A percentile compares a stretch with the other conserved stretches of the same genome.
phyloP scores from a whole-genome alignment of 1,140 invertebrate species.

The Heterodera schachtii region DNA sequence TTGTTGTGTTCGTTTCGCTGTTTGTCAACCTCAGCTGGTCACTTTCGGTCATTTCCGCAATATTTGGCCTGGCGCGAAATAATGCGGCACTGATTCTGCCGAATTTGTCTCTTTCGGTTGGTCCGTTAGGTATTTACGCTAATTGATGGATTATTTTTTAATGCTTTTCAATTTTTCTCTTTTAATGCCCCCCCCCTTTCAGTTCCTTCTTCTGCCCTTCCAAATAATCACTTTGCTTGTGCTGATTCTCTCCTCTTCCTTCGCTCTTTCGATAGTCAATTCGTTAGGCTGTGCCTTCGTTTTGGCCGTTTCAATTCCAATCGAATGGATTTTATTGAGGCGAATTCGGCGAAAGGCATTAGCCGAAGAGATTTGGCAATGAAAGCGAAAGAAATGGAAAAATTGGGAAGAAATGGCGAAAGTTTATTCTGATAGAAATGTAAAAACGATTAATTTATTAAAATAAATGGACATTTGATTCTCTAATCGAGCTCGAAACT shows the following conservation, averaged over 20 bases:
- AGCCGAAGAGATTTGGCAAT: not conserved
- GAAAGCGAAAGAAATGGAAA: not conserved
- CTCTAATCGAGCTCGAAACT: conserved; percentile 23
- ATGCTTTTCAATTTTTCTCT: not conserved
- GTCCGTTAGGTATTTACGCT: not conserved
- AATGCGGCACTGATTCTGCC: conserved; percentile 13
- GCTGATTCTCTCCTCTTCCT: not conserved
- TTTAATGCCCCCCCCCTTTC: not conserved
- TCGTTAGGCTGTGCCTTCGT: not conserved
- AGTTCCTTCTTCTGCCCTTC: not conserved
- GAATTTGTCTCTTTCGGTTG: conserved; percentile 22
- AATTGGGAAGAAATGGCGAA: not conserved
- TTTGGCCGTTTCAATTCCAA: not conserved
- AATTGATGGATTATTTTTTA: no score
- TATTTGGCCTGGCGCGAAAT: conserved; percentile 16
- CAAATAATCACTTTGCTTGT: not conserved
- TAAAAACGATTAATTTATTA: no score
- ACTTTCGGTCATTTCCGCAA: not conserved
- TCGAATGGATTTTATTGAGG: not conserved
- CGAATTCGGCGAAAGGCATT: not conserved
- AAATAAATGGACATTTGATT: not conserved
- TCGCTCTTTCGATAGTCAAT: conserved; percentile 12
- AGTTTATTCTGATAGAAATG: not conserved
- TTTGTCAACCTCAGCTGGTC: conserved; percentile 21
- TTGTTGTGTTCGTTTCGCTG: conserved; percentile 7